Evolutionary conservation across 1,140 invertebrate species (phyloP).

Genomic region (Dufourea novaeangliae): DNA sequence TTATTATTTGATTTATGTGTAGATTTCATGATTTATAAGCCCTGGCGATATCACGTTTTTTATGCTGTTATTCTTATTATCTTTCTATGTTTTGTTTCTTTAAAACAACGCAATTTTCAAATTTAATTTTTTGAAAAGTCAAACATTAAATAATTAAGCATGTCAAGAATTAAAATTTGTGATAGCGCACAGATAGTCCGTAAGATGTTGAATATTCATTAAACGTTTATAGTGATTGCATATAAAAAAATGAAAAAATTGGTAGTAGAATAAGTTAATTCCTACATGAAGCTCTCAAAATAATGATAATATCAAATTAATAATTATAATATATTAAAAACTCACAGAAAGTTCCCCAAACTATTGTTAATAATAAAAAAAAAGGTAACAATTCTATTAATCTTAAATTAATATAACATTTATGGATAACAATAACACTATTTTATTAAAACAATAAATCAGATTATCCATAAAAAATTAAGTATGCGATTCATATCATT

Average conservation of each 20-base stretch:
- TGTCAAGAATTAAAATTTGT: not conserved
- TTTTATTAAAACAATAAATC: not conserved
- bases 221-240: not conserved
- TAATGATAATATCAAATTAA: constrained; percentile 12
- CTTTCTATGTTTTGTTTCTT: too few species aligned
- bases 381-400: constrained; percentile 41
- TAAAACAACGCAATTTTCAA: not conserved
- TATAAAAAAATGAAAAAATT: not conserved
- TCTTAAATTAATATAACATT: constrained; percentile 18
- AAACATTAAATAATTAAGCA: too few species aligned
- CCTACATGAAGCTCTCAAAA: constrained; percentile 2
- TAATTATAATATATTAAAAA: constrained; percentile 39
- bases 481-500: too few species aligned
- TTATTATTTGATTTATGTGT: too few species aligned
- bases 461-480: not conserved
- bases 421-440: constrained; percentile 4
- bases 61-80: too few species aligned
- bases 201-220: not conserved
- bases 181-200: not conserved
- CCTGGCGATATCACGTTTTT: too few species aligned
- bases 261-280: not conserved
- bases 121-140: too few species aligned
- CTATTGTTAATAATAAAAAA: constrained; percentile 49
- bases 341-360: constrained; percentile 47
- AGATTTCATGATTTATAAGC: too few species aligned